These are phyloP conservation scores for Nothoprocta pentlandii DNA, from an alignment of 2,113 vertebrate genomes.

Conservation along the genomic window DNA sequence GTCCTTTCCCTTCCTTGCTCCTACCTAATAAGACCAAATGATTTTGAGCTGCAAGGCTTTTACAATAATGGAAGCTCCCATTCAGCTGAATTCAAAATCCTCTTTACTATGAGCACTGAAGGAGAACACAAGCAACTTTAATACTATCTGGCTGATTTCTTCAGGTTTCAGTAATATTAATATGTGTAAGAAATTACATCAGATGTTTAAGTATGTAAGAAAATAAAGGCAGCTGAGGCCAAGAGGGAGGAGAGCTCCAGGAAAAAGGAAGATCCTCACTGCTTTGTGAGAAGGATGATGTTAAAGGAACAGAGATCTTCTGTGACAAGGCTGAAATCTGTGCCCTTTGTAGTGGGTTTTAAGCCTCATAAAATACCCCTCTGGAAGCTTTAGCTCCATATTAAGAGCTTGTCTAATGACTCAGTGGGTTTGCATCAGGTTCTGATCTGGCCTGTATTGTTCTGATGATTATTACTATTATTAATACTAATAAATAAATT, in stretches of 20 bases:
- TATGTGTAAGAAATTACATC: background rate
- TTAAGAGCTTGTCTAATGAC: background rate
- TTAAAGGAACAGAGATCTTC: background rate
- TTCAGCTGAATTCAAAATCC: constrained; percentile 28
- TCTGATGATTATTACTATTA: background rate
- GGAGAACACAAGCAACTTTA: background rate
- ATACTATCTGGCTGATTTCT: background rate
- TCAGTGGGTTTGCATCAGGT: background rate
- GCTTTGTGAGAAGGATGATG: background rate
- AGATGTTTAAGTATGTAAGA: background rate
- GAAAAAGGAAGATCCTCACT: background rate
- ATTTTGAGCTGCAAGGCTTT: constrained; percentile 26
- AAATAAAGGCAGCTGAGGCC: background rate
- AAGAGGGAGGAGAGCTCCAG: background rate
- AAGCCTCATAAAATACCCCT: background rate
- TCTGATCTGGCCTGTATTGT: background rate
- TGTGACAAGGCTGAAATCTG: background rate
- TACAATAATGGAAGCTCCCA: constrained; percentile 7
- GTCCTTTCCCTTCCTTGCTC: background rate
- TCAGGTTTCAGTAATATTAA: background rate
- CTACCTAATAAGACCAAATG: background rate
- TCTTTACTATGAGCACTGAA: background rate
- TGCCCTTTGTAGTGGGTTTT: background rate
- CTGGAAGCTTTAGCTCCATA: background rate
- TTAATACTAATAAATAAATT: background rate